These are phyloP conservation scores for Onthophagus sagittarius DNA, from an alignment of 2,888 invertebrate species.

Conservation along the genomic window DNA sequence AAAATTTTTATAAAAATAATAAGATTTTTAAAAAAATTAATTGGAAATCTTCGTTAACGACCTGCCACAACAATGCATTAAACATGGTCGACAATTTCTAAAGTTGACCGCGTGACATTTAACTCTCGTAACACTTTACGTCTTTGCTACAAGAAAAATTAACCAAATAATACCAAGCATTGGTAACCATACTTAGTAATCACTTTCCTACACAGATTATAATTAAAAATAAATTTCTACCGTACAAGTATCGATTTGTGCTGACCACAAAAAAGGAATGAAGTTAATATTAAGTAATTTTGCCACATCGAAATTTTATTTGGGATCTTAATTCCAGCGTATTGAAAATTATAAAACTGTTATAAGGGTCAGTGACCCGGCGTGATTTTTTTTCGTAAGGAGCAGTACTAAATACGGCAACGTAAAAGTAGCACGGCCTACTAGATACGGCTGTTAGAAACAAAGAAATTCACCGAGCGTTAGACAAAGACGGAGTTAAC, in stretches of 20 bases:
- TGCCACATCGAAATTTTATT: too few relatives aligned
- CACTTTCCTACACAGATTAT: too few relatives aligned
- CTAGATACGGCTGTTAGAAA: slow-evolving; percentile 3
- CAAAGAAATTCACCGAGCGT: not conserved
- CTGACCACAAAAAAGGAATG: not conserved
- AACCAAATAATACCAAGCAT: not conserved
- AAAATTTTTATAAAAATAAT: too few relatives aligned
- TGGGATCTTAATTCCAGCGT: not conserved
- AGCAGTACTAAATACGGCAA: slow-evolving; percentile 4
- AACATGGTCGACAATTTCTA: not conserved
- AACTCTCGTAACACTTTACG: not conserved
- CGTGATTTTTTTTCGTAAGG: not conserved
- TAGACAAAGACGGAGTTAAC: not conserved
- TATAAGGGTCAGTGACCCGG: slow-evolving; percentile 21
- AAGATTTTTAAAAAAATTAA: too few relatives aligned
- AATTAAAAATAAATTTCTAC: too few relatives aligned
- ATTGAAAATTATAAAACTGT: slow-evolving; percentile 23
- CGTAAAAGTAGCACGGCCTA: slow-evolving; percentile 10
- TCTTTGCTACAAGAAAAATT: not conserved
- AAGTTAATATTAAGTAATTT: not conserved
- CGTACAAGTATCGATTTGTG: too few relatives aligned
- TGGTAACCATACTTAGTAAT: too few relatives aligned
- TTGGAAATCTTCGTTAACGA: not conserved
- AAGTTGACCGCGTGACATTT: not conserved
- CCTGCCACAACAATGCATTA: not conserved